Evolutionary conservation across 1,140 invertebrate genomes (phyloP).

Genomic region (Sarcophaga peregrina): DNA sequence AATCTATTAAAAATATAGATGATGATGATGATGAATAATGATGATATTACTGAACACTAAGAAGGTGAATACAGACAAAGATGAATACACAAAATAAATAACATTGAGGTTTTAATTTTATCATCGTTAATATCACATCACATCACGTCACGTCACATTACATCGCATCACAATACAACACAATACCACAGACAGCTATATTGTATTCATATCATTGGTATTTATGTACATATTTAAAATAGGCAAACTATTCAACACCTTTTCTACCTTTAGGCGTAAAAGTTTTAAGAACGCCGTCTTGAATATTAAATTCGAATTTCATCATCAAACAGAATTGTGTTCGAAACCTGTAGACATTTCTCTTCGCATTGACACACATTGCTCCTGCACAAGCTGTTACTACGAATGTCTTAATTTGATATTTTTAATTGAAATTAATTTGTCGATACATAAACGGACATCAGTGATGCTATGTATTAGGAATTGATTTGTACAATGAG

Average conservation of each 20-base stretch:
- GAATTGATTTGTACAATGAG: background rate
- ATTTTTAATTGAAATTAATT: background rate
- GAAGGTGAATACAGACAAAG: background rate
- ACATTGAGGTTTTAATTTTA: background rate
- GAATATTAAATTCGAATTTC: background rate
- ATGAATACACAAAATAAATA: constrained; percentile 2
- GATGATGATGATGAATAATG: background rate
- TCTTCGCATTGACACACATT: background rate
- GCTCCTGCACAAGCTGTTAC: background rate
- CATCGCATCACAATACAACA: no score
- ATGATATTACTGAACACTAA: no score
- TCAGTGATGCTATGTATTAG: constrained; percentile 2
- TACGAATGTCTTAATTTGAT: background rate
- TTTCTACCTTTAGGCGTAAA: background rate
- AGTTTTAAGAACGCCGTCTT: background rate
- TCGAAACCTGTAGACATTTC: background rate
- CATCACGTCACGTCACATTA: background rate
- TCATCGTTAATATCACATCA: constrained; percentile 1
- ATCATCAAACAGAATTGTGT: background rate
- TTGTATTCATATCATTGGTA: background rate
- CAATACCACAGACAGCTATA: no score
- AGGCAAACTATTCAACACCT: background rate
- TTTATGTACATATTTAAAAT: background rate
- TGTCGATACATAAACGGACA: background rate
- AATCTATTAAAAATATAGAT: background rate